Evolutionary conservation across 2,113 vertebrate genomes (phyloP).

Genomic region (Plotosus lineatus): DNA sequence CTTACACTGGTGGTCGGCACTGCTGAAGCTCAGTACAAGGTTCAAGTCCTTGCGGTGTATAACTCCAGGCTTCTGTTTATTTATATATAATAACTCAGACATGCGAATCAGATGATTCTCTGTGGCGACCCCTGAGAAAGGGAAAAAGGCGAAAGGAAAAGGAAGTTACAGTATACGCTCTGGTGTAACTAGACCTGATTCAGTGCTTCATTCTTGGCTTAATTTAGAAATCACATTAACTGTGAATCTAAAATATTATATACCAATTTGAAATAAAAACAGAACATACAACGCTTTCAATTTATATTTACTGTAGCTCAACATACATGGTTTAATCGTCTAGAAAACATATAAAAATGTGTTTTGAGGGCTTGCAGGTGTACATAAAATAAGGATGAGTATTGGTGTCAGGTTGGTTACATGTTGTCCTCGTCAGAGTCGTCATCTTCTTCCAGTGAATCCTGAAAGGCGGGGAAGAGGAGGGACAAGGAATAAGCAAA

Average conservation of each 20-base stretch:
- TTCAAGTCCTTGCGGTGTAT: slow-evolving; percentile 59
- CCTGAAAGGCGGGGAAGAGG: slow-evolving; percentile 70
- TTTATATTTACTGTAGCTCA: background rate
- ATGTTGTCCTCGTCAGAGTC: slow-evolving; percentile 99
- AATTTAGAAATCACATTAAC: background rate
- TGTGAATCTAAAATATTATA: background rate
- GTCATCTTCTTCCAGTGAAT: slow-evolving; percentile 97
- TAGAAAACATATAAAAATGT: slow-evolving; percentile 66
- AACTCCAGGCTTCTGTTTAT: slow-evolving; percentile 39
- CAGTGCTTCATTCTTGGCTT: background rate
- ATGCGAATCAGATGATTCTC: no score
- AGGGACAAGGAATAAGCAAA: slow-evolving; percentile 37
- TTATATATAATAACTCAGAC: no score
- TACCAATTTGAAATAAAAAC: background rate
- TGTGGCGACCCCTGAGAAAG: no score
- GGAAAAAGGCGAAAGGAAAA: no score
- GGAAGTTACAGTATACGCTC: background rate
- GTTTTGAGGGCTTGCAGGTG: slow-evolving; percentile 20
- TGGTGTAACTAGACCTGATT: background rate
- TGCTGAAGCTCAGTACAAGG: slow-evolving; percentile 50
- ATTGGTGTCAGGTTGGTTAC: slow-evolving; percentile 66
- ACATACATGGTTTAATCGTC: background rate
- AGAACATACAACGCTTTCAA: background rate
- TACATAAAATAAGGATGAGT: slow-evolving; percentile 29
- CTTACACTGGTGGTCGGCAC: slow-evolving; percentile 51